Evolutionary conservation across 2,113 vertebrate species (phyloP).

Genomic region (Carlito syrichta): DNA sequence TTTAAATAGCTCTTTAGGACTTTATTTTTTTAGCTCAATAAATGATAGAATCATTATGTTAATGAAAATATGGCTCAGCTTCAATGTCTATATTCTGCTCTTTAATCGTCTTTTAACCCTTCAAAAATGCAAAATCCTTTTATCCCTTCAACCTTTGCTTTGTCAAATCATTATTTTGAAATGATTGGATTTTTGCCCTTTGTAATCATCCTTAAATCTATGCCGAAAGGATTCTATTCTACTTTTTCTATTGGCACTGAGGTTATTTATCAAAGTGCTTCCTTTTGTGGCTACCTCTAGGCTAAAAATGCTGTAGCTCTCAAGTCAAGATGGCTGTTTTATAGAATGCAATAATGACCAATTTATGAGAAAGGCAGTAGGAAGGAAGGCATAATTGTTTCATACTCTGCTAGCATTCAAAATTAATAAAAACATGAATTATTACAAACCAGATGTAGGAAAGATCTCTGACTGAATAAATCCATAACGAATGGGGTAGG

Average conservation of each 20-base stretch:
- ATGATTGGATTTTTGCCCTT: not conserved
- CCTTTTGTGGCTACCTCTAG: conserved; percentile 22
- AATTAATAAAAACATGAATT: conserved; percentile 49
- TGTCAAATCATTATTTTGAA: not conserved
- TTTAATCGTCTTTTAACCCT: not conserved
- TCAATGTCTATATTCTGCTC: not conserved
- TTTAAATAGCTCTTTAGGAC: not conserved
- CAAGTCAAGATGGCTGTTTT: not conserved
- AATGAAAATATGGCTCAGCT: not conserved
- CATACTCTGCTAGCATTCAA: not conserved
- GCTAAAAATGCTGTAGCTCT: not conserved
- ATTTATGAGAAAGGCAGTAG: not conserved
- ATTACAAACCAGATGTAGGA: conserved; percentile 12
- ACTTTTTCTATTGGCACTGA: not conserved
- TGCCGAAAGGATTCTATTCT: conserved; percentile 1
- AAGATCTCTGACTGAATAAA: not conserved
- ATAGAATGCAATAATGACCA: not conserved
- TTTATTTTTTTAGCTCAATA: not conserved
- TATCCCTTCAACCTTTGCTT: not conserved
- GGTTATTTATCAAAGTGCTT: conserved; percentile 14
- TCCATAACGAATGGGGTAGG: not conserved
- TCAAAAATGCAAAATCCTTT: not conserved
- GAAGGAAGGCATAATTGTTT: conserved; percentile 6
- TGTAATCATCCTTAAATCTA: not conserved
- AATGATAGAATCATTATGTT: not conserved